phyloP scores from a whole-genome alignment of 2,113 vertebrate genomes.

The Embiotoca jacksoni region DNA sequence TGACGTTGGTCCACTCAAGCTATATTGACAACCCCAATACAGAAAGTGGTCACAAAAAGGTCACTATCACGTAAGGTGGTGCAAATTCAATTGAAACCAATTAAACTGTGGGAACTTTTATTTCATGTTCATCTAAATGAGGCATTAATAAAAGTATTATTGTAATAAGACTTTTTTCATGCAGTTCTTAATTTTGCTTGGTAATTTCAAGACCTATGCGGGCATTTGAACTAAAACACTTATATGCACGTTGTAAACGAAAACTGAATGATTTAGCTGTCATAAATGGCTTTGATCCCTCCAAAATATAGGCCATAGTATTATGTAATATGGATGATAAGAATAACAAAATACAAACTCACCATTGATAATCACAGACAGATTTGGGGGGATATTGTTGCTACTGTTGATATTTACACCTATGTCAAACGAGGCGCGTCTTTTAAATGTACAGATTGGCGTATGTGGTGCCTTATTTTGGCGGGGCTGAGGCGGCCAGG shows the following conservation, averaged over 20 bases:
- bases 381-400: background rate
- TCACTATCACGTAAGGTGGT: background rate
- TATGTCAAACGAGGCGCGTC: slow-evolving; percentile 14
- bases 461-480: slow-evolving; percentile 19
- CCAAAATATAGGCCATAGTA: slow-evolving; percentile 4
- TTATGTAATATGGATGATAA: background rate
- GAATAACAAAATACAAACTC: background rate
- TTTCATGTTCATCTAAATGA: background rate
- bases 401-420: no score
- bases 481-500: background rate
- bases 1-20: background rate
- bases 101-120: background rate
- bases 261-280: background rate
- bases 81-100: background rate
- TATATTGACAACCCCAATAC: background rate
- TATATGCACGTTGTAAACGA: no score
- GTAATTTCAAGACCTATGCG: no score
- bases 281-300: background rate
- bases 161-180: no score
- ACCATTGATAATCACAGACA: background rate
- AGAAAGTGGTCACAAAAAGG: background rate
- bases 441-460: slow-evolving; percentile 31
- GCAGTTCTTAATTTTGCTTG: no score
- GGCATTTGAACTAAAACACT: no score
- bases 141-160: background rate